phyloP scores from a whole-genome alignment of 64 coral and sea anemone species.

The Montipora foliosa region DNA sequence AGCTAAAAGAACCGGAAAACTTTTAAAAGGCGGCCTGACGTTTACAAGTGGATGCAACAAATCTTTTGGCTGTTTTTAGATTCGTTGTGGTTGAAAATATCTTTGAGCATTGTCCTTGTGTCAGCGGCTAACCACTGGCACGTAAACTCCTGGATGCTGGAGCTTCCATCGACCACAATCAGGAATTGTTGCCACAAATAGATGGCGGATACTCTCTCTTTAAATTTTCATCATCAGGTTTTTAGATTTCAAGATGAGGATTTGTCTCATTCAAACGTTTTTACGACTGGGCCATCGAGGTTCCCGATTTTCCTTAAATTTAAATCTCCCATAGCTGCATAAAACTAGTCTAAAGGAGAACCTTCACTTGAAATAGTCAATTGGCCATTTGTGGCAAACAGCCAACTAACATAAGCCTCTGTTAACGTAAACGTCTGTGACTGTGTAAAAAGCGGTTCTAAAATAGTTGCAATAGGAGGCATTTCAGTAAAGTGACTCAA shows the following conservation, averaged over 20 bases:
- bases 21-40: neutral
- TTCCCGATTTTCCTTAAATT: no score
- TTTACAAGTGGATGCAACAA: neutral
- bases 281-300: neutral
- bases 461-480: no score
- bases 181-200: neutral
- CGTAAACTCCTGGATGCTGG: neutral
- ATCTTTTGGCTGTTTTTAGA: neutral
- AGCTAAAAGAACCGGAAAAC: neutral
- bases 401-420: no score
- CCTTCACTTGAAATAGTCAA: no score
- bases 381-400: no score
- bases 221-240: neutral
- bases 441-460: no score
- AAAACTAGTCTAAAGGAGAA: no score
- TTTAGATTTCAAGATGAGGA: neutral
- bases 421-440: no score
- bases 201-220: neutral
- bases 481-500: no score
- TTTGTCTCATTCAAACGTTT: neutral
- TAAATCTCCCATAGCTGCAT: no score
- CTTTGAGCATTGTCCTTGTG: neutral
- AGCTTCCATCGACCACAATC: neutral
- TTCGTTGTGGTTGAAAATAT: neutral
- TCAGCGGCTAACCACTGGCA: neutral